phyloP scores from a whole-genome alignment of 2,113 vertebrate genomes.

The Desmodus rotundus region DNA sequence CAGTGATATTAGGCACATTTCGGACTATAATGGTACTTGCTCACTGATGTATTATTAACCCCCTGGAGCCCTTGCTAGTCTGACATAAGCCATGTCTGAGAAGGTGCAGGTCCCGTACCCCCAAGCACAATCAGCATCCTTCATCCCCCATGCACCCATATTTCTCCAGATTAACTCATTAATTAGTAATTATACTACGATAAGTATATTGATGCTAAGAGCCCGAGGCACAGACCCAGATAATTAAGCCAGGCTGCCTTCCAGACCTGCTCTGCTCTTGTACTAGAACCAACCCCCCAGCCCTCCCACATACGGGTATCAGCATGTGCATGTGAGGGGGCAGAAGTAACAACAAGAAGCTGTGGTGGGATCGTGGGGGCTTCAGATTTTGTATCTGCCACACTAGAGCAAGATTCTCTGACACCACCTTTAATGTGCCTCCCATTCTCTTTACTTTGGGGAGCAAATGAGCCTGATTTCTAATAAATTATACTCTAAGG shows the following conservation, averaged over 20 bases:
- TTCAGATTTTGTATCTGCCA: not conserved
- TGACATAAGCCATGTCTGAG: not conserved
- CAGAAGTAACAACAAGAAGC: not conserved
- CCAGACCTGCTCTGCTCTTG: not conserved
- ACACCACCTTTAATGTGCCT: not conserved
- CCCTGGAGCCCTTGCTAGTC: not conserved
- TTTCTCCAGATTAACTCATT: not conserved
- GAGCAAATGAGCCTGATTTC: not conserved
- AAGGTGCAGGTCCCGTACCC: not conserved
- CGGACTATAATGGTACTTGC: not conserved
- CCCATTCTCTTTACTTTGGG: not conserved
- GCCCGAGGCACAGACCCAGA: not conserved
- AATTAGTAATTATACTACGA: not conserved
- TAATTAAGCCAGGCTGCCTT: not conserved
- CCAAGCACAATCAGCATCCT: not conserved
- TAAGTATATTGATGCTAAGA: not conserved
- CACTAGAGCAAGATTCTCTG: not conserved
- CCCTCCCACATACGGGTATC: not conserved
- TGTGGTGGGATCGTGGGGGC: not conserved
- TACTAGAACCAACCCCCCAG: not conserved
- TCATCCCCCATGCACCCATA: not conserved
- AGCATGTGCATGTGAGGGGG: fast-evolving
- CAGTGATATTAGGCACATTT: not conserved
- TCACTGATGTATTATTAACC: not conserved
- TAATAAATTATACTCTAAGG: not conserved